Evolutionary conservation across 2,888 invertebrate species (phyloP).

Genomic region (Nymphalis urticae): DNA sequence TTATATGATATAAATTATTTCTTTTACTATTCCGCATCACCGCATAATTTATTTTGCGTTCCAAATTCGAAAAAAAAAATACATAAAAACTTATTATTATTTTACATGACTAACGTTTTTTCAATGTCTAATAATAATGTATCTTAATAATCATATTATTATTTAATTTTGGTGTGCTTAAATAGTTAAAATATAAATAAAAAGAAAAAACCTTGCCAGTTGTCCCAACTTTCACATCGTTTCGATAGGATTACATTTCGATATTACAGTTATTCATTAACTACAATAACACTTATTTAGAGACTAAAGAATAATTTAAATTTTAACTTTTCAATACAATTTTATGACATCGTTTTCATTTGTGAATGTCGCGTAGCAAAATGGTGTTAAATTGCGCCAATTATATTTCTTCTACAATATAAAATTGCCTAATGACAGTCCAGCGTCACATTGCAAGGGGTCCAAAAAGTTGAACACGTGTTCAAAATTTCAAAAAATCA

Average conservation of each 20-base stretch:
- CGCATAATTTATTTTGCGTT: too few species aligned
- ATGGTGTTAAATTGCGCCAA: slow-evolving; percentile 28
- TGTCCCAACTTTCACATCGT: too few species aligned
- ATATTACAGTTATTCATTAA: too few species aligned
- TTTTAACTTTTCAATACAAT: neutral
- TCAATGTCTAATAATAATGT: neutral
- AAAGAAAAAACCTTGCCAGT: too few species aligned
- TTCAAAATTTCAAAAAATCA: slow-evolving; percentile 74
- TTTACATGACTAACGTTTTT: neutral
- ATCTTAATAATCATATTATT: neutral
- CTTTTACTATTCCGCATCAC: too few species aligned
- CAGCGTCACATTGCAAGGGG: slow-evolving; percentile 71
- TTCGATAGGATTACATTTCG: too few species aligned
- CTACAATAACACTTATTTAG: neutral
- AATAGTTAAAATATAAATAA: too few species aligned
- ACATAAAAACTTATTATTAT: too few species aligned
- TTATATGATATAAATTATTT: too few species aligned
- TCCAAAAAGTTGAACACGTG: slow-evolving; percentile 75
- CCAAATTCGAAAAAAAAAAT: too few species aligned
- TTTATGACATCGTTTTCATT: neutral
- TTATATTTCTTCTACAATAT: slow-evolving; percentile 37
- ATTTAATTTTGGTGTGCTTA: too few species aligned
- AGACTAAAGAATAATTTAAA: neutral
- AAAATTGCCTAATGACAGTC: slow-evolving; percentile 46
- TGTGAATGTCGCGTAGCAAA: neutral